Conservation (phyloP, 1,140 invertebrate species). For the Euschistus heros region DNA sequence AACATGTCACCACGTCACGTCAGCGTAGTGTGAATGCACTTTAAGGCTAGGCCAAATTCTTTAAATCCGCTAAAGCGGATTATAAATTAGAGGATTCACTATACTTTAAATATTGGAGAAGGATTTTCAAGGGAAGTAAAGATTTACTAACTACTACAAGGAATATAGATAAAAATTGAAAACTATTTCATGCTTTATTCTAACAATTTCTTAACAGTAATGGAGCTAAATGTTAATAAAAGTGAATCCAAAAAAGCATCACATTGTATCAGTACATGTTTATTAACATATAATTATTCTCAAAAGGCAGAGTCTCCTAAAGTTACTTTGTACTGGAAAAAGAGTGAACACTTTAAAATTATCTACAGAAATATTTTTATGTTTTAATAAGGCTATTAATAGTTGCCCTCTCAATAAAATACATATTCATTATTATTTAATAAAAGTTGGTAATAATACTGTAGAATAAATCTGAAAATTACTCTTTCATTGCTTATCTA, state of each 20-base stretch:
- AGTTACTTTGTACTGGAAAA: constrained; percentile 12
- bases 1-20: too few relatives aligned
- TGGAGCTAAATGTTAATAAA: constrained; percentile 5
- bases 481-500: not conserved
- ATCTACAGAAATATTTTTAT: not conserved
- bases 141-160: too few relatives aligned
- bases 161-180: too few relatives aligned
- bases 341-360: constrained; percentile 13
- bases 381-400: not conserved
- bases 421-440: not conserved
- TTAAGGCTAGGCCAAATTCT: too few relatives aligned
- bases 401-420: not conserved
- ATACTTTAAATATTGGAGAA: too few relatives aligned
- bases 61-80: too few relatives aligned
- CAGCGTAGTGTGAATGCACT: too few relatives aligned
- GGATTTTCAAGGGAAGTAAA: too few relatives aligned
- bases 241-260: constrained; percentile 12
- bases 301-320: constrained; percentile 6
- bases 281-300: not conserved
- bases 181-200: too few relatives aligned
- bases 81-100: too few relatives aligned
- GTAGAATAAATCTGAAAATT: constrained; percentile 4
- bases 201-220: not conserved
- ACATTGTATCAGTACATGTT: constrained; percentile 13
- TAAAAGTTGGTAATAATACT: not conserved